Evolutionary conservation across 2,113 vertebrate genomes (phyloP).

Genomic region (Cavia aperea): DNA sequence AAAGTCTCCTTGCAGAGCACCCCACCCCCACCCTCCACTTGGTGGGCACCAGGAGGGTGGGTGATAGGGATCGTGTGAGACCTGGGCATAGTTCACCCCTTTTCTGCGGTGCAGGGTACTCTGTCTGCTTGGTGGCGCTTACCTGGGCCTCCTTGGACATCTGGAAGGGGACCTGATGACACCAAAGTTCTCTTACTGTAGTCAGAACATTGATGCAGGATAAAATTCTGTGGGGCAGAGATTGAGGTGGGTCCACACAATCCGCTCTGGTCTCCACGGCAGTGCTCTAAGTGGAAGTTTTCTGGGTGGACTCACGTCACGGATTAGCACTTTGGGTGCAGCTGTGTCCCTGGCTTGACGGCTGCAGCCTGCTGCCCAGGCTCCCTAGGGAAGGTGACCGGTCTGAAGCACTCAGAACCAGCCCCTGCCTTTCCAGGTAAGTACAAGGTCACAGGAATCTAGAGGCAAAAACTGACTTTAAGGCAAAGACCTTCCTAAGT

Average conservation of each 20-base stretch:
- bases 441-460: background rate
- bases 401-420: background rate
- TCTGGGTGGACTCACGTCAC: background rate
- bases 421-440: background rate
- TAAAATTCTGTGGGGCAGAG: background rate
- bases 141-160: background rate
- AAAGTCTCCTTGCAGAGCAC: accelerated
- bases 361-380: background rate
- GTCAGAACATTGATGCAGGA: background rate
- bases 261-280: background rate
- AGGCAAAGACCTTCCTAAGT: background rate
- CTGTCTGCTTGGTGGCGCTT: no score
- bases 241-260: background rate
- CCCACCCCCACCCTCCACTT: background rate
- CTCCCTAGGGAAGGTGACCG: no score
- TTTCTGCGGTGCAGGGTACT: no score
- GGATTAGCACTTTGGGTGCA: background rate
- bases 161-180: background rate
- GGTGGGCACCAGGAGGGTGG: background rate
- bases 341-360: background rate
- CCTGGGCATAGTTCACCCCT: no score
- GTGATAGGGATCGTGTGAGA: no score
- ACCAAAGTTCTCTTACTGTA: background rate
- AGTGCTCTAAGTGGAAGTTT: background rate
- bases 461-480: background rate